Percentiles rank a stretch among this genome's conserved stretches.
Conservation (phyloP, 1,140 invertebrate species). For the Cephus cinctus region DNA sequence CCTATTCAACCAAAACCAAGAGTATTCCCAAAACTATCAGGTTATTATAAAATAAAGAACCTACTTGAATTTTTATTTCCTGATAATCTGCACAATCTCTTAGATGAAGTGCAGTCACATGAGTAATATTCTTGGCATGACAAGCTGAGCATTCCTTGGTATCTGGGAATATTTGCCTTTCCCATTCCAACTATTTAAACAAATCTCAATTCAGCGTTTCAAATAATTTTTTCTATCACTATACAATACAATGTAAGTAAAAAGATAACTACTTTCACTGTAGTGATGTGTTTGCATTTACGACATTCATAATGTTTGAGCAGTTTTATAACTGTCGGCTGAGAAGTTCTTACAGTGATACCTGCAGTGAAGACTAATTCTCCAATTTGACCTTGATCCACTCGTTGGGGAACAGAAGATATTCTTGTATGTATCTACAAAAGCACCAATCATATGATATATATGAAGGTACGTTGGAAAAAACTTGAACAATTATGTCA, state of each 20-base stretch:
- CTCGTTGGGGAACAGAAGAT: conserved; percentile 31
- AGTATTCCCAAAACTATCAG: conserved; percentile 14
- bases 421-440: conserved; percentile 41
- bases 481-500: conserved; percentile 62
- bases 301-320: conserved; percentile 72
- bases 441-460: conserved; percentile 7
- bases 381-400: conserved; percentile 52
- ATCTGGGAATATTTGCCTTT: conserved; percentile 38
- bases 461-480: conserved; percentile 55
- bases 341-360: conserved; percentile 74
- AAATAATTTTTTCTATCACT: conserved; percentile 3
- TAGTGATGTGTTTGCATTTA: conserved; percentile 73
- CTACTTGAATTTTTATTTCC: conserved; percentile 83
- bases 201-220: conserved; percentile 51
- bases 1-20: conserved; percentile 24
- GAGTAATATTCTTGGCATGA: conserved; percentile 39
- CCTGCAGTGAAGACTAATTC: conserved; percentile 60
- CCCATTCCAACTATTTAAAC: conserved; percentile 51
- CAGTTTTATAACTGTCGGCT: conserved; percentile 76
- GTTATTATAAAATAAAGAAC: conserved; percentile 9
- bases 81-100: conserved; percentile 83
- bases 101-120: conserved; percentile 58
- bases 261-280: conserved; percentile 60
- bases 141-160: conserved; percentile 41
- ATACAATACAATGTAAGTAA: not conserved